Conservation (phyloP, 2,797 vertebrate genomes). For the Triplophysa yarkandensis region DNA sequence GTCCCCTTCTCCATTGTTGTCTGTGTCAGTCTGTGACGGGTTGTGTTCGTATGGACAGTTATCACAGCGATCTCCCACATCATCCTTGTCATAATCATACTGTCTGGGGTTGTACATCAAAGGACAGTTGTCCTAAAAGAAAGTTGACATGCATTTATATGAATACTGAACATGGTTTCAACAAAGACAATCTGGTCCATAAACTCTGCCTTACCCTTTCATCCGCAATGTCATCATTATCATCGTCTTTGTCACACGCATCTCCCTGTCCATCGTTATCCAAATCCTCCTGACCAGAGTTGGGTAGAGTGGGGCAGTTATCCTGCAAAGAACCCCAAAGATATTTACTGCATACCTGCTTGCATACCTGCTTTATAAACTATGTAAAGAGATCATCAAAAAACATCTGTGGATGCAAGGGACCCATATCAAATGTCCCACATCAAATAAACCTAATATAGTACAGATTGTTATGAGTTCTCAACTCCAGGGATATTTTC, state of each 20-base stretch:
- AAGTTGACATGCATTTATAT: background rate
- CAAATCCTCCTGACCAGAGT: constrained; percentile 95
- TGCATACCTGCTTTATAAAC: background rate
- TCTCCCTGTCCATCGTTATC: constrained; percentile 92
- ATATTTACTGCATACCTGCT: constrained; percentile 3
- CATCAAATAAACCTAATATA: constrained; percentile 3
- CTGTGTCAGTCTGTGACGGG: constrained; percentile 90
- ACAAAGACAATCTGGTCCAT: background rate
- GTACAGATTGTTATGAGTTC: background rate
- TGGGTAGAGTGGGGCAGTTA: constrained; percentile 91
- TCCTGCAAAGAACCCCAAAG: constrained; percentile 76
- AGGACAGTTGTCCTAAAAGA: constrained; percentile 90
- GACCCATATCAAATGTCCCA: constrained; percentile 8
- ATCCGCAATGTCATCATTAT: constrained; percentile 90
- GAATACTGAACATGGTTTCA: background rate
- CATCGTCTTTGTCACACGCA: constrained; percentile 94
- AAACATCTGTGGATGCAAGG: constrained; percentile 2
- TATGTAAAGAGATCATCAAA: background rate
- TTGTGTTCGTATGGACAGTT: constrained; percentile 95
- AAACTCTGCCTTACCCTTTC: constrained; percentile 80
- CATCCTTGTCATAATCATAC: constrained; percentile 91
- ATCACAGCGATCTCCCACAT: constrained; percentile 92
- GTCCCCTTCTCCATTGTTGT: constrained; percentile 92
- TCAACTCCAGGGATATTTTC: constrained; percentile 6
- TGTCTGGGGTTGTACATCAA: constrained; percentile 93